Evolutionary conservation across 37 sponge, comb jelly and placozoan species (phyloP), one percentile per base, ranked within the genome.

Genomic region (Oopsacas minuta): DNA sequence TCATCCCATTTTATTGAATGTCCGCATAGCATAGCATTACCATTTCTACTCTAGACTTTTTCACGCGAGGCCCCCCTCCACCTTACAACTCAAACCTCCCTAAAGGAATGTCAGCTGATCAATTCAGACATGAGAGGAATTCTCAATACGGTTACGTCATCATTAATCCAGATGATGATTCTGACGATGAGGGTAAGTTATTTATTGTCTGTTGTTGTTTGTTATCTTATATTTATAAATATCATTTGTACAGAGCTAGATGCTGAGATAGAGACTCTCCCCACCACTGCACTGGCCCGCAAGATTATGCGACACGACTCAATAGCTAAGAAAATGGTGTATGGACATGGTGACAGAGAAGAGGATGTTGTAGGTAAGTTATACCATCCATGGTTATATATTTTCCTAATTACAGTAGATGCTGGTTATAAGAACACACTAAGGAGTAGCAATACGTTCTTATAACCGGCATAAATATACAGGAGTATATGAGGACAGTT

Each of bases 121-220:
- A 61, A 34, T 61, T 61, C 75, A 3, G 75, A 61, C 75, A 61
- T 25, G 75, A 61, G 22, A 25, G 75, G 75, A 61, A 61, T 61
- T 61, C 75, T 12, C 75, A 61, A n/a, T 61, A n/a, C 28, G 75
- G 75, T 3, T 61, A 61, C 75, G 28, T 61, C 75, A n/a, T 61
- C 75, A 61, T 61, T 61, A 61, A 61, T 12, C 75, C 75, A 3
- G 75, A 61, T 12, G 75, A 61, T 61, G 75, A 61, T 61, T 61
- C 75, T 12, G 75, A 61, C 28, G 75, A 61, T 12, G 75, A 61
- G 28, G 75, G 75, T n/a, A 61, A 61, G 75, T 61, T 12, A 46
- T 46, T 22, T 46, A 12, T 46, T n/a, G n/a, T n/a, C n/a, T n/a
- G n/a, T n/a, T n/a, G n/a, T n/a, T n/a, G n/a, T n/a, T n/a, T n/a